phyloP scores from a whole-genome alignment of 2,113 vertebrate species.

The Bubo scandiacus region DNA sequence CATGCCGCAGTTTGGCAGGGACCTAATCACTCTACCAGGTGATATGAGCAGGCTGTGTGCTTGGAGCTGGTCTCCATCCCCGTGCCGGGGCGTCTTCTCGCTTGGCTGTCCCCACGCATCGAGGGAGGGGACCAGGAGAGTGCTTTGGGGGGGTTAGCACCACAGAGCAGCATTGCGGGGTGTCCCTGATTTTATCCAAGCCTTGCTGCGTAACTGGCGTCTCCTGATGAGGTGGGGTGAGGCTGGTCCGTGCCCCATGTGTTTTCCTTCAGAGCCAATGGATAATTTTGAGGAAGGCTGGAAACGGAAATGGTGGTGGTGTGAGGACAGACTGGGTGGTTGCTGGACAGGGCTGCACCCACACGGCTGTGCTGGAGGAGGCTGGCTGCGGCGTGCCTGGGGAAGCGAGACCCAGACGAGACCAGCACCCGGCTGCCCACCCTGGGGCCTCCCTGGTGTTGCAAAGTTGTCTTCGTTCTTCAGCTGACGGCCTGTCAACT shows the following conservation, averaged over 20 bases:
- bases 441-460: neutral
- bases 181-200: neutral
- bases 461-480: neutral
- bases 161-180: neutral
- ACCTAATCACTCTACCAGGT: neutral
- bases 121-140: accelerated
- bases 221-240: neutral
- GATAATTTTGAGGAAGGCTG: neutral
- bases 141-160: neutral
- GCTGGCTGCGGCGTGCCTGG: neutral
- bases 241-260: accelerated
- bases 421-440: neutral
- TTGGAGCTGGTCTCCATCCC: neutral
- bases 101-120: accelerated
- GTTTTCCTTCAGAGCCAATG: neutral
- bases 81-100: accelerated
- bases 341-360: neutral
- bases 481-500: neutral
- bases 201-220: neutral
- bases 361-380: accelerated
- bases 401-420: neutral
- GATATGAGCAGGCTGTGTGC: neutral
- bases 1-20: neutral
- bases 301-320: accelerated
- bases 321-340: accelerated